These are phyloP conservation scores for Listrodromus nycthemerus DNA, from an alignment of 2,888 invertebrate genomes.

Conservation along the genomic window DNA sequence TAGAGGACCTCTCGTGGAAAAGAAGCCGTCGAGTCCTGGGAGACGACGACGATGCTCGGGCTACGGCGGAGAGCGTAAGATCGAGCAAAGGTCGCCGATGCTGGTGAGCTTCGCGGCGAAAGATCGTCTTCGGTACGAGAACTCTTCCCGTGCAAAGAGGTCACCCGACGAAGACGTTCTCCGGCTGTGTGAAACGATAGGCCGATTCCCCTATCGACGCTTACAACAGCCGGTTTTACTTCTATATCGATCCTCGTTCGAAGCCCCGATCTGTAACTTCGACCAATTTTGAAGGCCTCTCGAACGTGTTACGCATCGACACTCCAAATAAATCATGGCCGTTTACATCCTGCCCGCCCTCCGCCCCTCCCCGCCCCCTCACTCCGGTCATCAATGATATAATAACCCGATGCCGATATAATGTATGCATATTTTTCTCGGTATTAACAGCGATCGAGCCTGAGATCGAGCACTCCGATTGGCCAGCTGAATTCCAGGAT, in stretches of 20 bases:
- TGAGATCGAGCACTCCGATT: not conserved
- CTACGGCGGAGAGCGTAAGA: constrained; percentile 62
- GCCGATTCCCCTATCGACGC: not conserved
- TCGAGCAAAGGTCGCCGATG: constrained; percentile 70
- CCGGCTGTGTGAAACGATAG: constrained; percentile 22
- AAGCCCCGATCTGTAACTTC: not conserved
- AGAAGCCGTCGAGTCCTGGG: constrained; percentile 25
- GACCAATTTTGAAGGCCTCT: not conserved
- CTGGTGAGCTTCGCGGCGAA: constrained; percentile 53
- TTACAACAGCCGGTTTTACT: not conserved
- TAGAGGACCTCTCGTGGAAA: constrained; percentile 21
- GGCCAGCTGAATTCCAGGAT: not conserved
- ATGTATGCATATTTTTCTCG: not conserved
- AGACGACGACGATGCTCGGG: constrained; percentile 12
- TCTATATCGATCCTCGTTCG: not conserved
- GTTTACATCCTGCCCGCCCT: not conserved
- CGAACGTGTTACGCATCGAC: not conserved
- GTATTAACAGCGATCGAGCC: not conserved
- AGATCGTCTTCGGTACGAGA: constrained; percentile 61
- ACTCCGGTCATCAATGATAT: not conserved
- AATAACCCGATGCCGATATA: not conserved
- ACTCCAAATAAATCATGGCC: not conserved
- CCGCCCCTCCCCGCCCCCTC: not conserved
- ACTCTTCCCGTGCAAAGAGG: constrained; percentile 71
- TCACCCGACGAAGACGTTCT: constrained; percentile 65